Conservation (phyloP, 2,113 vertebrate species). For the Pachypanchax playfairii region DNA sequence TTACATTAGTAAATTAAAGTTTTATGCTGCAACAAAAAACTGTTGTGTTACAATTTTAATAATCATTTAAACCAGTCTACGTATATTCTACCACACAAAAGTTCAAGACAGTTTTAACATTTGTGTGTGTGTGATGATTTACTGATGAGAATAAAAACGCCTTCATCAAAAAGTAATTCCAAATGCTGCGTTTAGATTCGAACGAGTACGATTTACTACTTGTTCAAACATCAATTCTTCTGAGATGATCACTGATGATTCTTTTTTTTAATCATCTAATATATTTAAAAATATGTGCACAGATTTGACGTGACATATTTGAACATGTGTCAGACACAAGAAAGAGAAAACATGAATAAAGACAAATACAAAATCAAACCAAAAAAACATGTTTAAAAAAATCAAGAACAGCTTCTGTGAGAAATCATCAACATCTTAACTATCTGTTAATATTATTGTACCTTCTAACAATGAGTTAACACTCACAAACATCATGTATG, state of each 20-base stretch:
- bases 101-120: too few relatives aligned
- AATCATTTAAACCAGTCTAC: too few relatives aligned
- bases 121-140: not conserved
- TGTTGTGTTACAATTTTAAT: not conserved
- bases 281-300: not conserved
- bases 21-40: not conserved
- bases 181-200: not conserved
- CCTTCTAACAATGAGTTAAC: slow-evolving; percentile 17
- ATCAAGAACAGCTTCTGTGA: slow-evolving; percentile 7
- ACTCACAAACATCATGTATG: not conserved
- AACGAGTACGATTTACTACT: not conserved
- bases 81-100: too few relatives aligned
- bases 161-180: not conserved
- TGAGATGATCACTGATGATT: not conserved
- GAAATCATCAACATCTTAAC: slow-evolving; percentile 11
- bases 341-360: too few relatives aligned
- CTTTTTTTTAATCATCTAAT: not conserved
- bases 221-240: not conserved
- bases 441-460: slow-evolving; percentile 25
- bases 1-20: slow-evolving; percentile 7
- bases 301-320: too few relatives aligned
- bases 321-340: too few relatives aligned
- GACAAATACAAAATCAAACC: too few relatives aligned
- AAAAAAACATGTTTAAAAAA: too few relatives aligned
- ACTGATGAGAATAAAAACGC: not conserved